phyloP scores from a whole-genome alignment of 2,797 vertebrate species.

The Enteromius treurensis region DNA sequence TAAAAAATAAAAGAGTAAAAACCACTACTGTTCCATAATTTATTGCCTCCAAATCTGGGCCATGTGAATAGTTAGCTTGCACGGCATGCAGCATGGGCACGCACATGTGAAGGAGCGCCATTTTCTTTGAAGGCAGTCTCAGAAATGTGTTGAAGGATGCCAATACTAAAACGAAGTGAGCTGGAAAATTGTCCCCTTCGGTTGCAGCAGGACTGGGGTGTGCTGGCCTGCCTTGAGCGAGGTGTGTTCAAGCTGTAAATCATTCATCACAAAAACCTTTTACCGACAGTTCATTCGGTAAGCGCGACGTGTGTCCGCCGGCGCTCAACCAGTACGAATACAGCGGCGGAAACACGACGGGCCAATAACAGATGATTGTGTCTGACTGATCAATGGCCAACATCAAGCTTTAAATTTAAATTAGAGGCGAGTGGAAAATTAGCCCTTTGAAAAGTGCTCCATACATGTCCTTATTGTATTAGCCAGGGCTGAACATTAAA shows the following conservation, averaged over 20 bases:
- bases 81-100: slow-evolving; percentile 64
- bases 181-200: slow-evolving; percentile 37
- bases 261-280: slow-evolving; percentile 66
- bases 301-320: slow-evolving; percentile 12
- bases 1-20: slow-evolving; percentile 64
- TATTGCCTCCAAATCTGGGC: slow-evolving; percentile 76
- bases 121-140: slow-evolving; percentile 44
- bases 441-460: slow-evolving; percentile 26
- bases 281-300: slow-evolving; percentile 60
- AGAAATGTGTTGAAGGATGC: slow-evolving; percentile 49
- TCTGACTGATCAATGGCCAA: slow-evolving; percentile 40
- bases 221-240: slow-evolving; percentile 48
- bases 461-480: slow-evolving; percentile 38
- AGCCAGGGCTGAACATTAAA: slow-evolving; percentile 37
- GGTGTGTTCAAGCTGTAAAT: slow-evolving; percentile 62
- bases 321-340: slow-evolving; percentile 17
- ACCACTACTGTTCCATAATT: slow-evolving; percentile 80
- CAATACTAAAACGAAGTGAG: slow-evolving; percentile 53
- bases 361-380: slow-evolving; percentile 42
- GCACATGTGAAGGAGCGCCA: slow-evolving; percentile 34
- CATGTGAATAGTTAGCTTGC: slow-evolving; percentile 73
- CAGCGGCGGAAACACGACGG: neutral
- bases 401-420: slow-evolving; percentile 51
- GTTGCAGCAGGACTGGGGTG: slow-evolving; percentile 40
- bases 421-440: slow-evolving; percentile 31